Base-by-base conservation (phyloP, 37 sponge, comb jelly and placozoan genomes). In the Cliona cf. orientalis region DNA sequence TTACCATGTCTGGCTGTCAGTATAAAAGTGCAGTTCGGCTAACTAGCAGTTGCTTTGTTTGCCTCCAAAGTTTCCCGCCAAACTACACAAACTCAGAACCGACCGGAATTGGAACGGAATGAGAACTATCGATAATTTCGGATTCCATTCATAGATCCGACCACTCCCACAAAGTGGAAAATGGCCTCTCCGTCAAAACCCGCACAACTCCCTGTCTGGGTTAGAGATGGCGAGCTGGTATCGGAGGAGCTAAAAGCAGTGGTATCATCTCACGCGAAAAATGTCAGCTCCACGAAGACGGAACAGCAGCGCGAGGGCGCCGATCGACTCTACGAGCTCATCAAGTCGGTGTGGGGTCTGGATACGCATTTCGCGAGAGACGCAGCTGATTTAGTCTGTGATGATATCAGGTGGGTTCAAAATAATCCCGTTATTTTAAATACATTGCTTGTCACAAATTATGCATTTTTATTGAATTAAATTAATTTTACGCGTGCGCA, bases 381-480 rank as follows among this genome's bases (percentile, higher is more conserved):
- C 37, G 86, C 86, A 57, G 86, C 86, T 0, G 86, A 85, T 49
- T 22, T 85, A 0, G 78, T 67, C 45, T 85, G 86, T 28, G 86
- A 85, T 53, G 42, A 69, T 6, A 69, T 76, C 9, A 68, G 76
- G 76, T 75, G n/a, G 11, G 21, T 1, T 31, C 21, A 22, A 7
- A 62, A 19, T 26, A 6, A 6, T 62, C 6, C 6, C 26, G 23
- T 49, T 49, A 14, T 49, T 9, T 14, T 49, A 9, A 49, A 49
- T 49, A 19, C 14, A 49, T 14, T 19, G 14, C 9, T 14, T 49
- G 53, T 19, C 53, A 9, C n/a, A n/a, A n/a, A n/a, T n/a, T n/a
- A n/a, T n/a, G n/a, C n/a, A n/a, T n/a, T n/a, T n/a, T n/a, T n/a
- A n/a, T n/a, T n/a, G 55, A 19, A 11, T 19, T 11, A 49, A 19